phyloP scores from a whole-genome alignment of 2,888 invertebrate species.

The Callinectes sapidus region DNA sequence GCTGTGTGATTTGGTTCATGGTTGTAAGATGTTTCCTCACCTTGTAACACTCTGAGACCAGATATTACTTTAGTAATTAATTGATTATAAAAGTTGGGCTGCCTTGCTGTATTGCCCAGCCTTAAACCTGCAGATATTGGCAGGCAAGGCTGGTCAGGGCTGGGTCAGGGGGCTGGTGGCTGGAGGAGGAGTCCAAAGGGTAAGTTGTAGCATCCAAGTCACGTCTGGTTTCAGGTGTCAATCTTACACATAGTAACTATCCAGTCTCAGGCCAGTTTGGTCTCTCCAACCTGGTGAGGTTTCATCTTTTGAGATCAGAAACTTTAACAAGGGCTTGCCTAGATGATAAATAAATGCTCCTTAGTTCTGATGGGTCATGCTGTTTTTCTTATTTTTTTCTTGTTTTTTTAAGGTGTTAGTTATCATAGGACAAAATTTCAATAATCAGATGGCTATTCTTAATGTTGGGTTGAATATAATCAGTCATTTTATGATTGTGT shows the following conservation, averaged over 20 bases:
- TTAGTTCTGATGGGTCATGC: neutral
- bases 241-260: neutral
- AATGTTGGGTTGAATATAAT: neutral
- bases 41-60: conserved; percentile 46
- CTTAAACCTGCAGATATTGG: neutral
- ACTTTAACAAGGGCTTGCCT: neutral
- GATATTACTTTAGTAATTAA: conserved; percentile 18
- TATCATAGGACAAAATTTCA: neutral
- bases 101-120: neutral
- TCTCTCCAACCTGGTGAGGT: conserved; percentile 48
- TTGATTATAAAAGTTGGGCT: neutral
- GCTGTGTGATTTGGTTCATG: conserved; percentile 44
- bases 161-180: conserved; percentile 32
- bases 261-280: neutral
- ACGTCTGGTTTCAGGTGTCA: conserved; percentile 51
- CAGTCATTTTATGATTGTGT: neutral
- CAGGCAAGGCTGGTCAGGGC: conserved; percentile 7
- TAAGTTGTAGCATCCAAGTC: conserved; percentile 44
- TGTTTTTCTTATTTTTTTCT: neutral
- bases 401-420: neutral
- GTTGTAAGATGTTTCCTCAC: conserved; percentile 58
- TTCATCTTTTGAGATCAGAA: conserved; percentile 57
- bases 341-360: neutral
- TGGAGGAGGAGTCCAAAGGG: conserved; percentile 40
- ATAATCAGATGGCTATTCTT: neutral